phyloP scores from a whole-genome alignment of 2,113 vertebrate genomes.

The Psittacara wagleri region DNA sequence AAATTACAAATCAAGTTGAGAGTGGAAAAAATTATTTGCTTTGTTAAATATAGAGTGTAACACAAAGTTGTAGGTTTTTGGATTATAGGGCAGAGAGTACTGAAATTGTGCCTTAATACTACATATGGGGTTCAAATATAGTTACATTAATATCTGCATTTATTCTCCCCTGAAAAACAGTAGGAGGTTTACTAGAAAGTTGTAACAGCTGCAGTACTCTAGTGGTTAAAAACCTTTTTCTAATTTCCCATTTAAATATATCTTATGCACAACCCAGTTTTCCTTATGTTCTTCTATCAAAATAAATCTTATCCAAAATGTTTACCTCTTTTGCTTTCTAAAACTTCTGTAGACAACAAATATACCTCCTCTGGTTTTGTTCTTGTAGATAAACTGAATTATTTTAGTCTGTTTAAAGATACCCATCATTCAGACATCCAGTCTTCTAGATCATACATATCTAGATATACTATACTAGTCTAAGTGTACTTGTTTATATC shows the following conservation, averaged over 20 bases:
- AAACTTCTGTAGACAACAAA: neutral
- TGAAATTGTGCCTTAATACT: neutral
- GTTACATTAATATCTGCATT: neutral
- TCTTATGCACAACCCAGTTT: neutral
- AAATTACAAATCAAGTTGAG: neutral
- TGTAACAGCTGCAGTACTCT: neutral
- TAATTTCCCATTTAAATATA: neutral
- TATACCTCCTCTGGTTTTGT: neutral
- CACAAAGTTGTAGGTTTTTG: neutral
- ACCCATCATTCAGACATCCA: neutral
- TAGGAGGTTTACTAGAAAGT: neutral
- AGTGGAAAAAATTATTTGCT: neutral
- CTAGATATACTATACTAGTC: neutral
- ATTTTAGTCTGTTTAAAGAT: neutral
- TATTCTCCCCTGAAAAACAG: neutral
- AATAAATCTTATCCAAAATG: neutral
- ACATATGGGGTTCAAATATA: neutral
- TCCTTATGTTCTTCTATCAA: neutral
- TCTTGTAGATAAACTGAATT: neutral
- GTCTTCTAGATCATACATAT: neutral
- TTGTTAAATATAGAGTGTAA: neutral
- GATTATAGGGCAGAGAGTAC: neutral
- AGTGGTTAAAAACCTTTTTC: neutral
- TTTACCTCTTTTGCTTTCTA: neutral
- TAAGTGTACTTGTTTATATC: neutral